A percentile compares a stretch with the other conserved stretches of the same genome.
Evolutionary conservation across 2,888 invertebrate genomes (phyloP).

Genomic region (Hymenopus coronatus): DNA sequence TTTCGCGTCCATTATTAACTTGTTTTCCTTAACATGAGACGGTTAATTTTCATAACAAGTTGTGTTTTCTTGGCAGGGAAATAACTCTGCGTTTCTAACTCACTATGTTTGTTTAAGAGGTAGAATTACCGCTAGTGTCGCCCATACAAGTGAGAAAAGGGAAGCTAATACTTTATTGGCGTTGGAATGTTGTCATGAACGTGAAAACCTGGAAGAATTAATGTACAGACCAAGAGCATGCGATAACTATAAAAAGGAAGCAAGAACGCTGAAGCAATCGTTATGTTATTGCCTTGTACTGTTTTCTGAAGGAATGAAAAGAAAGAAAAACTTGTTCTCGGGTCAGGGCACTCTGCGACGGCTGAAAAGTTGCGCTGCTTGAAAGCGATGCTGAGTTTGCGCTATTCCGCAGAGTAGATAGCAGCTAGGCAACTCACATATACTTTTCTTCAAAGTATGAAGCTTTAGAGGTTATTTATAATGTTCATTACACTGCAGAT

Average conservation of each 20-base stretch:
- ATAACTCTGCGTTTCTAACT: background rate
- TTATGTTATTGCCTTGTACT: slow-evolving; percentile 8
- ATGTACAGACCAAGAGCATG: background rate
- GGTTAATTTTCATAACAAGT: background rate
- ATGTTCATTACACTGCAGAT: too few species aligned
- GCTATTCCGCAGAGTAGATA: background rate
- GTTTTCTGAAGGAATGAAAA: slow-evolving; percentile 11
- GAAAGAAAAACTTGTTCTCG: slow-evolving; percentile 6
- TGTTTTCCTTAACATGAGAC: background rate
- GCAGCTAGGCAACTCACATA: too few species aligned
- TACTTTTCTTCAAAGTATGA: too few species aligned
- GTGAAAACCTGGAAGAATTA: background rate
- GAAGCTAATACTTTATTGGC: slow-evolving; percentile 12
- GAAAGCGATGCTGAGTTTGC: background rate
- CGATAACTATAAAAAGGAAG: slow-evolving; percentile 6
- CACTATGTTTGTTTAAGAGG: background rate
- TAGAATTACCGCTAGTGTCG: background rate
- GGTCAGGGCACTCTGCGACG: slow-evolving; percentile 9
- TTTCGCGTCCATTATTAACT: too few species aligned
- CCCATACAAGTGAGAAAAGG: background rate
- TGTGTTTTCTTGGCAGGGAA: background rate
- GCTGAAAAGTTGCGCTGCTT: background rate
- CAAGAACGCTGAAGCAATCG: background rate
- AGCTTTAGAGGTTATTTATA: too few species aligned
- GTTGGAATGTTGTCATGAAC: slow-evolving; percentile 11